Conservation (phyloP, 1,140 invertebrate species). For the Papilio aristodemus region DNA sequence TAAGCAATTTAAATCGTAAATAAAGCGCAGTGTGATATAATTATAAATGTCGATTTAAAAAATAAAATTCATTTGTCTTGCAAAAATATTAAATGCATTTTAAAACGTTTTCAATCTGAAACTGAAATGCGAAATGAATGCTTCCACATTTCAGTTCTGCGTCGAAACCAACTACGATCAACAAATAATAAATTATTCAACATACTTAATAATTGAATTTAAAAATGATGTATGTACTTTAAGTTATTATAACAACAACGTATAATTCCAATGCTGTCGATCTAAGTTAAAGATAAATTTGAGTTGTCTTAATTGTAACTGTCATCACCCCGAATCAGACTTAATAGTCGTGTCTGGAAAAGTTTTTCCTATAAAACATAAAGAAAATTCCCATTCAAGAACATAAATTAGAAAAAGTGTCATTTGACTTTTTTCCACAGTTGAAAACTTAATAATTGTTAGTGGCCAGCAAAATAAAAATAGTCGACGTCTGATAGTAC, state of each 20-base stretch:
- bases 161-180: slow-evolving; percentile 1
- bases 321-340: no score
- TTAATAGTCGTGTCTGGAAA: no score
- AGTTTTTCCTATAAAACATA: no score
- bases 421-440: no score
- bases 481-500: not conserved
- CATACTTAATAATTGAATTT: not conserved
- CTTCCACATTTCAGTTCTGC: slow-evolving; percentile 8
- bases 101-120: slow-evolving; percentile 22
- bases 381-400: no score
- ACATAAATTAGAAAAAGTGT: no score
- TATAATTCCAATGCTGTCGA: no score
- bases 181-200: slow-evolving; percentile 23
- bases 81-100: slow-evolving; percentile 18
- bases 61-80: slow-evolving; percentile 17
- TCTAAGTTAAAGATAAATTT: no score
- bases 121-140: slow-evolving; percentile 4
- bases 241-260: not conserved
- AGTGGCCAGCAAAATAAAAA: not conserved
- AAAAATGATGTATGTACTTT: not conserved
- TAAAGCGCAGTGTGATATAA: not conserved
- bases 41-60: not conserved
- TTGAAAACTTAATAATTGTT: not conserved
- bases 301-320: no score
- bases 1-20: not conserved